Evolutionary conservation across 37 sponge, comb jelly and placozoan species (phyloP), one percentile per base, ranked within the genome.

Genomic region (Theonella swinhoei): DNA sequence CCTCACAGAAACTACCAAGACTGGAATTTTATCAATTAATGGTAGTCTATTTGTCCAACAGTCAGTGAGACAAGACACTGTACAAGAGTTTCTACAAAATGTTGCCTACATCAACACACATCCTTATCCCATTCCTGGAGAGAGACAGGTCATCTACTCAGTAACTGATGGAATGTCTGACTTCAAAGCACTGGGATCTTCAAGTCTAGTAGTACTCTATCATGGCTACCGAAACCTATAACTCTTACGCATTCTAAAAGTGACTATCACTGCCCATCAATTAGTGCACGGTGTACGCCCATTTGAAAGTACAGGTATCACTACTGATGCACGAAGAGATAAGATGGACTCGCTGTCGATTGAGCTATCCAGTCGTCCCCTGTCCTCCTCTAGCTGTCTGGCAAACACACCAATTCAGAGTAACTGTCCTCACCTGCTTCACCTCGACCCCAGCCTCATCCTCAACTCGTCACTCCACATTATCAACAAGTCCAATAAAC

Each of bases 101-200:
- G 54, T 85, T 17, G 76, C 68, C 22, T 90, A 90, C 60, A 60
- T 69, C 41, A 90, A 90, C 64, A 30, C 33, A 20, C 81, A 80
- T 34, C 80, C 80, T 4, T 84, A 90, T 42, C 85, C 85, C n/a
- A n/a, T 69, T 8, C 75, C 81, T 76, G 90, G 90, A 33, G 58
- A 42, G 20, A 47, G 90, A 9, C 17, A 64, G 22, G 39, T 79
- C 42, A 38, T 54, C 20, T 78, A 64, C 47, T 64, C 73, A 5
- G 79, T 78, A 4, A 25, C 62, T 39, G 87, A 86, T 73, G 74
- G 87, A 4, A n/a, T 29, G 17, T 31, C n/a, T 0, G 24, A 2
- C n/a, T 11, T 74, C 20, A 2, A 67, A 35, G 32, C 54, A 32
- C 29, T 40, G 28, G 22, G 22, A 19, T 17, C 19, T 11, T 19